A percentile compares a stretch with the other conserved stretches of the same genome.
phyloP scores from a whole-genome alignment of 2,888 invertebrate species.

The Epistrophella euchroma region DNA sequence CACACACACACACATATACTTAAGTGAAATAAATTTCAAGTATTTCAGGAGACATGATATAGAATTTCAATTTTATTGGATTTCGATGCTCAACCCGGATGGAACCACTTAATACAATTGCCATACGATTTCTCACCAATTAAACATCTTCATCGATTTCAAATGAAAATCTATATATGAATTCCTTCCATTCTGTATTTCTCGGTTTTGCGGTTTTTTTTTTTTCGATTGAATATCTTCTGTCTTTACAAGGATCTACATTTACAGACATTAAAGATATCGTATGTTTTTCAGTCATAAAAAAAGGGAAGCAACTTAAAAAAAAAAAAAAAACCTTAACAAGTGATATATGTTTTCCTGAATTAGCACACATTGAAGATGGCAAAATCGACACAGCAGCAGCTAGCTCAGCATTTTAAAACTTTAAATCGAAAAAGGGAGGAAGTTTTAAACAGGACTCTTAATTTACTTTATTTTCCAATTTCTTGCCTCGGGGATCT shows the following conservation, averaged over 20 bases:
- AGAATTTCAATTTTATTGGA: conserved; percentile 16
- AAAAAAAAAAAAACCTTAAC: not conserved
- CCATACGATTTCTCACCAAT: conserved; percentile 27
- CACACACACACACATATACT: not conserved
- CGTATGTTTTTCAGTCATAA: conserved; percentile 9
- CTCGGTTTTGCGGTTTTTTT: not conserved
- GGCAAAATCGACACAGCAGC: not conserved
- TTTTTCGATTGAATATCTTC: conserved; percentile 1
- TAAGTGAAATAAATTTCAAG: not conserved
- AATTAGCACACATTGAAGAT: conserved; percentile 3
- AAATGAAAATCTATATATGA: conserved; percentile 4
- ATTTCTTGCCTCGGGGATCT: conserved; percentile 3
- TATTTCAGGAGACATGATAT: not conserved
- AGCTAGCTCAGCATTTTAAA: conserved; percentile 35
- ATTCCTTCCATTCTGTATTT: not conserved
- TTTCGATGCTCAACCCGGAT: not conserved
- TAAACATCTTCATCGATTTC: conserved; percentile 21
- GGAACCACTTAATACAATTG: conserved; percentile 17
- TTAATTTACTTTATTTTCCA: conserved; percentile 36
- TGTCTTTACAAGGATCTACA: not conserved
- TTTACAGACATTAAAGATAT: not conserved
- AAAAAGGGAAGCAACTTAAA: conserved; percentile 10
- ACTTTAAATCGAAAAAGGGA: conserved; percentile 30
- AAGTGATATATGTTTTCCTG: conserved; percentile 12
- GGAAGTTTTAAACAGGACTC: not conserved